Base-by-base conservation (phyloP, 2,797 vertebrate species). In the Pteropus rufus region DNA sequence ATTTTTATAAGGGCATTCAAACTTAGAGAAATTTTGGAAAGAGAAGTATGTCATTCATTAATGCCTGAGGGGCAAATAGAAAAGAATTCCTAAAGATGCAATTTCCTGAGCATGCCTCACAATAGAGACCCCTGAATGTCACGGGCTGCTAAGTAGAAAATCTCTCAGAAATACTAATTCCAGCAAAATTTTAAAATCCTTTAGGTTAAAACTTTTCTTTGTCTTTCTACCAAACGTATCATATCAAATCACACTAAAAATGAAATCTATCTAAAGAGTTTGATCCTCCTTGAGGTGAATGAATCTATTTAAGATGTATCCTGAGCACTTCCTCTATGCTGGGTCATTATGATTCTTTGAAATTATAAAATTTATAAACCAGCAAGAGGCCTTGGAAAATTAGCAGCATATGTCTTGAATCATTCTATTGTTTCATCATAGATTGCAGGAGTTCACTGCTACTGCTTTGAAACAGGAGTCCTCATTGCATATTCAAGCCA, bases 321-420 rank as follows among this genome's bases (percentile, higher is more conserved):
- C 67, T 76, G 60, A 15, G n/a, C 0, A 21, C 70, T 89, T 83
- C n/a, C 2, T 97, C 76, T 93, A 70, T 77, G n/a, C 83, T 58
- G 69, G 41, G 34, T 73, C 64, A 70, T 46, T 75, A 5, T 77
- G 24, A 83, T 91, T 96, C 75, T 69, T 92, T 91, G 39, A 39
- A 90, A 58, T 64, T 75, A 44, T 69, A 67, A 95, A 81, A 46
- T 97, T 34, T 96, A 56, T 69, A 89, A 82, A 23, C 23, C 41
- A 94, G 3, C 49, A 46, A 93, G 69, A 93, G n/a, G 26, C 34
- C 54, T 44, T 94, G 95, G 94, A 69, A 96, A 95, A 97, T 83
- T 77, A 65, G 80, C 73, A 72, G 67, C 2, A 3, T 49, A 15
- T 64, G 44, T 75, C 77, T 89, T 83, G 29, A 95, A 72, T 87